Evolutionary conservation across 2,113 vertebrate species (phyloP), one percentile per base, ranked within the genome.

Genomic region (Apeltes quadracus): DNA sequence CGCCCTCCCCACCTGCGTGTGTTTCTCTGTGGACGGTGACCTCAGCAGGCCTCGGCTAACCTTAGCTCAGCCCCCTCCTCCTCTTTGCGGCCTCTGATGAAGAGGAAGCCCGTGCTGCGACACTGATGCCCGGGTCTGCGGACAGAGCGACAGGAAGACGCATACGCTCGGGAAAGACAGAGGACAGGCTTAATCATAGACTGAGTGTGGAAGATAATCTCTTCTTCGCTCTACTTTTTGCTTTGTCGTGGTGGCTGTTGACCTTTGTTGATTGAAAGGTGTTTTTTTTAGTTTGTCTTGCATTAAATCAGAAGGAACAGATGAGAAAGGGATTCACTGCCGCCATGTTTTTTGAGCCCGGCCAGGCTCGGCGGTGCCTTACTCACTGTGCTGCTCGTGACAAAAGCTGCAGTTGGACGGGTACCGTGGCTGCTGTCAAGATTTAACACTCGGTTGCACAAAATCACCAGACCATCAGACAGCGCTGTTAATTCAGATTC

Each of bases 51-150:
- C 92, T 95, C 96, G 95, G 95, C 95, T 96, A 97, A 95, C 89
- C 90, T 93, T 96, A 96, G 96, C 95, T 98, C 97, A 96, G 96
- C 96, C 92, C 85, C 96, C 94, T 96, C 97, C 94, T 98, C 96
- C 95, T 97, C 95, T 97, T 98, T 98, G 93, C 97, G 97, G 94
- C 96, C 96, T 95, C 94, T 97, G 94, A 95, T 89, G 90, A 90
- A 96, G 96, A 98, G 96, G 96, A 98, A 97, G 91, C 96, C 97
- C 93, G 95, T 97, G 94, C 96, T 97, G 95, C 96, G 96, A 95
- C 96, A 97, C 95, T 98, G 96, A 98, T 56, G 84, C 69, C 65
- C 2, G 55, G 56, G 86, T 88, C 88, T 87, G 77, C 89, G 87
- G 84, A 78, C 79, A 79, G 73, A 76, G 61, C 75, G 68, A 61